These are phyloP conservation scores for Dromococcyx pavoninus DNA, from an alignment of 2,797 vertebrate species.

Conservation along the genomic window DNA sequence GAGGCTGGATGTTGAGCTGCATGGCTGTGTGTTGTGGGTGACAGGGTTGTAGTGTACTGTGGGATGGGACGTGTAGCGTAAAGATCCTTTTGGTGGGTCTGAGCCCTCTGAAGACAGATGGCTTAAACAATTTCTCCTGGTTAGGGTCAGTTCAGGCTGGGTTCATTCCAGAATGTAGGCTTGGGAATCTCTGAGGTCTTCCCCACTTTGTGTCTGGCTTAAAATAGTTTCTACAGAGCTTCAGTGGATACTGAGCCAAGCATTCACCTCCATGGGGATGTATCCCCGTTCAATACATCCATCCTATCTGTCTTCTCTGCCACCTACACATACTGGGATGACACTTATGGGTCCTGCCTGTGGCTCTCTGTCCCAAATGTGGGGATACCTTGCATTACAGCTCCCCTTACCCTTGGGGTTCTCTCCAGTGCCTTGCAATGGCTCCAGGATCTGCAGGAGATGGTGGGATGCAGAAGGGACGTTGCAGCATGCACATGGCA, in stretches of 20 bases:
- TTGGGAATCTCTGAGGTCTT: background rate
- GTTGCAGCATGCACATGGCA: rapidly evolving
- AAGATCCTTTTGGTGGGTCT: background rate
- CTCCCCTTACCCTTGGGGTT: background rate
- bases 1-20: background rate
- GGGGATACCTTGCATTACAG: background rate
- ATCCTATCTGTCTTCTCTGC: background rate
- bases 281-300: background rate
- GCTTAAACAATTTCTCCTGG: background rate
- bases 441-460: background rate
- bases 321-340: background rate
- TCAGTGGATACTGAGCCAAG: background rate
- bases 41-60: background rate
- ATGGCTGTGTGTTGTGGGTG: too few relatives aligned
- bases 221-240: background rate
- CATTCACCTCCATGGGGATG: rapidly evolving
- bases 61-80: background rate
- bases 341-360: background rate
- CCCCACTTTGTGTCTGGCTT: background rate
- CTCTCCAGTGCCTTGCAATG: background rate
- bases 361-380: background rate
- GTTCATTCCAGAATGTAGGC: background rate
- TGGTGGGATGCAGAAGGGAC: background rate
- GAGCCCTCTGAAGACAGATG: background rate
- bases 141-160: too few relatives aligned